Conservation (phyloP, 2,797 vertebrate species). For the Lithobates sylvaticus region DNA sequence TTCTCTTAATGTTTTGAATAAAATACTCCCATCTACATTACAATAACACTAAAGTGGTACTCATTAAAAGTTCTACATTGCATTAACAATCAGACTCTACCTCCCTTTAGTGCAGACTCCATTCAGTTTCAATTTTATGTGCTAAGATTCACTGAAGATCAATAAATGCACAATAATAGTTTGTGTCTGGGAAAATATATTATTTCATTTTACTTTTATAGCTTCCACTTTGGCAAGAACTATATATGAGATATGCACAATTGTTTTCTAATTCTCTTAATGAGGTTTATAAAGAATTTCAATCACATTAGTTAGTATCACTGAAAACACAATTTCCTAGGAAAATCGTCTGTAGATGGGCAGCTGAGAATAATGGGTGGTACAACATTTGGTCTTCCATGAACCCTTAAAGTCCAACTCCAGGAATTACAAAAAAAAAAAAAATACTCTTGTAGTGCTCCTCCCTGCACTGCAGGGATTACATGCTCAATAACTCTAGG, state of each 20-base stretch:
- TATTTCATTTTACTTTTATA: constrained; percentile 18
- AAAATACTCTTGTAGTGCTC: too few species aligned
- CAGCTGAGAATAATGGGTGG: too few species aligned
- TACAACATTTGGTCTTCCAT: too few species aligned
- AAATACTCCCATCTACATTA: not conserved
- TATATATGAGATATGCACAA: not conserved
- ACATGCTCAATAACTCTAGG: too few species aligned
- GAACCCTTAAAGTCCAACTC: too few species aligned
- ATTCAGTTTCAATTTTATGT: constrained; percentile 34
- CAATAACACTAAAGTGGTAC: constrained; percentile 29
- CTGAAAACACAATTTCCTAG: not conserved
- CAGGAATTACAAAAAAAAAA: too few species aligned
- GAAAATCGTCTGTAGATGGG: not conserved
- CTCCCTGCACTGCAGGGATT: too few species aligned
- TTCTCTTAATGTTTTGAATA: constrained; percentile 6
- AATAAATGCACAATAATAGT: constrained; percentile 30
- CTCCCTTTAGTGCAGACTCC: constrained; percentile 21
- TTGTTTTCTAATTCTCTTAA: constrained; percentile 33
- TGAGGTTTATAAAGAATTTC: not conserved
- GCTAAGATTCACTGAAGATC: constrained; percentile 29
- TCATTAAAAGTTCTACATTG: constrained; percentile 25
- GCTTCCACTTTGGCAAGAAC: constrained; percentile 13
- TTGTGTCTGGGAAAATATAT: constrained; percentile 9
- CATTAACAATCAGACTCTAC: constrained; percentile 12
- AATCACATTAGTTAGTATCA: not conserved